phyloP scores from a whole-genome alignment of 1,140 invertebrate species.

The Drosophila pseudoobscura region DNA sequence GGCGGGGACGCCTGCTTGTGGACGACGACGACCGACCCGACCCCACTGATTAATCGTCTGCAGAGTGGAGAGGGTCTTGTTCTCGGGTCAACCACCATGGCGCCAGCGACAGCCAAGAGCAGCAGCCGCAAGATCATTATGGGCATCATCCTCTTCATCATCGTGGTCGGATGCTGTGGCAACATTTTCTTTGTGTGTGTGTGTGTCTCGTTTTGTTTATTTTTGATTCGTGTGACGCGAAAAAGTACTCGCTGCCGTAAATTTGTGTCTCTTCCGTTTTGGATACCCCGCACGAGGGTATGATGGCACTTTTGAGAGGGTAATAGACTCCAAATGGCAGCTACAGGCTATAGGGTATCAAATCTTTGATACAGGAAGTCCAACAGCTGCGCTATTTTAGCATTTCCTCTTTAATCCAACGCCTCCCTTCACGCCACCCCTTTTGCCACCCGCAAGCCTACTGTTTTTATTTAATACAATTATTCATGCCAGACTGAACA shows the following conservation, averaged over 20 bases:
- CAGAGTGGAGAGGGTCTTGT: conserved; percentile 31
- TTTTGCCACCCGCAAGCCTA: too few relatives aligned
- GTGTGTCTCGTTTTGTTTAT: conserved; percentile 53
- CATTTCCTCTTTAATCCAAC: conserved; percentile 22
- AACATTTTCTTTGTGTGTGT: conserved; percentile 32
- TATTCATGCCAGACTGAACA: conserved; percentile 45
- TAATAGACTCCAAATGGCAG: too few relatives aligned
- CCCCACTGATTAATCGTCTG: conserved; percentile 69
- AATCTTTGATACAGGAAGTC: too few relatives aligned
- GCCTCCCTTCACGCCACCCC: neutral
- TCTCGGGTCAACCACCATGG: conserved; percentile 53
- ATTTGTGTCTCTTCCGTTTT: conserved; percentile 30
- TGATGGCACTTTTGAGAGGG: too few relatives aligned
- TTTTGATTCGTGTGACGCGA: conserved; percentile 65
- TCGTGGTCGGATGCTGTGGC: conserved; percentile 28
- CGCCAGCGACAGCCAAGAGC: conserved; percentile 42
- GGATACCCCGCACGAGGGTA: neutral
- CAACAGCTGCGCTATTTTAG: conserved; percentile 15
- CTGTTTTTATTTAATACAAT: conserved; percentile 32
- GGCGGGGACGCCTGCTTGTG: conserved; percentile 7
- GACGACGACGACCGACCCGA: conserved; percentile 41
- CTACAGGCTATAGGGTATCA: neutral
- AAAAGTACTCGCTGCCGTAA: conserved; percentile 50
- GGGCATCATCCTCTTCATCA: conserved; percentile 11
- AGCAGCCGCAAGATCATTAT: neutral